A percentile compares a stretch with the other conserved stretches of the same genome.
Evolutionary conservation across 2,888 invertebrate genomes (phyloP).

Genomic region (Eupithecia dodoneata): DNA sequence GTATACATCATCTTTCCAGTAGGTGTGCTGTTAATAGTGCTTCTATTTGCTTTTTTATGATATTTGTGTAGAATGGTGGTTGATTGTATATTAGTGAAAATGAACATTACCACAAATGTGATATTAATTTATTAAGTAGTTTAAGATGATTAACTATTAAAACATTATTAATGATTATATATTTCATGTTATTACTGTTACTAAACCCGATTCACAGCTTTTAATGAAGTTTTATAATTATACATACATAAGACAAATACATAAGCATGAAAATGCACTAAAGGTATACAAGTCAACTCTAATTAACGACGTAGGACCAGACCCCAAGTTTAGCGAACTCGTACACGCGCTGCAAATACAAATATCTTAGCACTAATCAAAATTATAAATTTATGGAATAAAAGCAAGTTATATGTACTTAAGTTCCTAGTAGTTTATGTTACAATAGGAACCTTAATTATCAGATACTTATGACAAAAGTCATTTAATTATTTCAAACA

Average conservation of each 20-base stretch:
- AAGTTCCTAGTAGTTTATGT: constrained; percentile 39
- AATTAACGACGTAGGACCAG: constrained; percentile 8
- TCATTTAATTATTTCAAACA: constrained; percentile 71
- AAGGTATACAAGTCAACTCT: not conserved
- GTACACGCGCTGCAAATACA: constrained; percentile 28
- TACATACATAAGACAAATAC: constrained; percentile 23
- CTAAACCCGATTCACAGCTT: constrained; percentile 41
- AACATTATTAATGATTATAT: constrained; percentile 41
- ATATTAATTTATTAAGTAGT: constrained; percentile 75
- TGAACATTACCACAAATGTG: constrained; percentile 78
- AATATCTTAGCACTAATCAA: constrained; percentile 39
- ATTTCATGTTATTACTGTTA: constrained; percentile 42
- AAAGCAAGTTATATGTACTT: constrained; percentile 20
- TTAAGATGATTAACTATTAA: constrained; percentile 38
- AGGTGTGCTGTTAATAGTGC: constrained; percentile 88
- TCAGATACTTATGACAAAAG: constrained; percentile 71
- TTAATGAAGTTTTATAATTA: constrained; percentile 30
- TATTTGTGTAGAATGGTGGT: constrained; percentile 66
- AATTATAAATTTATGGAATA: constrained; percentile 28
- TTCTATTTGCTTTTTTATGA: constrained; percentile 93
- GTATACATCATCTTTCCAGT: constrained; percentile 93
- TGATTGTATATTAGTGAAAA: constrained; percentile 68
- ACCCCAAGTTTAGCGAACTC: constrained; percentile 11
- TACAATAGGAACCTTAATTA: constrained; percentile 79
- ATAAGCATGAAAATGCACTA: constrained; percentile 19